phyloP scores from a whole-genome alignment of 2,888 invertebrate genomes.

The Chydorus sphaericus region DNA sequence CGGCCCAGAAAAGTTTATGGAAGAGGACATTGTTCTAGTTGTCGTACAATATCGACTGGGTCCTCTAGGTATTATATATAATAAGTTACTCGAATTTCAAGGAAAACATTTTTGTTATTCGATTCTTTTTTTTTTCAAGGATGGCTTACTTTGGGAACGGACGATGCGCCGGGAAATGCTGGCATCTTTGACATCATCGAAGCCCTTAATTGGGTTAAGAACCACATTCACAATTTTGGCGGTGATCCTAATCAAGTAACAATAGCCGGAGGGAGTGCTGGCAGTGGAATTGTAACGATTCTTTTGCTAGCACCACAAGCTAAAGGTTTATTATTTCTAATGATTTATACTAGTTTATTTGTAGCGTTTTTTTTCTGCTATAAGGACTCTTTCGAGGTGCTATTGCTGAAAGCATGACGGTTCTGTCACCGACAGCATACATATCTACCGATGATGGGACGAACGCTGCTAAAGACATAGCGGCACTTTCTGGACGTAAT shows the following conservation, averaged over 20 bases:
- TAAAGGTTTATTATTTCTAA: constrained; percentile 4
- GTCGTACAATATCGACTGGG: constrained; percentile 39
- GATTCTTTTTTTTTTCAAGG: constrained; percentile 6
- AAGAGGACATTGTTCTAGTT: constrained; percentile 36
- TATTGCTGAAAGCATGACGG: too few species aligned
- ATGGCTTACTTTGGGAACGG: constrained; percentile 18
- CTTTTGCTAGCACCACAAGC: constrained; percentile 16
- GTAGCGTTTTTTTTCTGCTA: too few species aligned
- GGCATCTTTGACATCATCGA: constrained; percentile 26
- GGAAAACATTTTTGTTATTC: not conserved
- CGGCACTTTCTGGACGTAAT: too few species aligned
- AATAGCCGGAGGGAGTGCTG: constrained; percentile 21
- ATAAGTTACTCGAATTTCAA: too few species aligned
- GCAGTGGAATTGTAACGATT: constrained; percentile 17
- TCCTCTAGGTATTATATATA: constrained; percentile 31
- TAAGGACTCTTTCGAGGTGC: too few species aligned
- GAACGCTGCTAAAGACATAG: too few species aligned
- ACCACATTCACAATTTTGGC: constrained; percentile 19
- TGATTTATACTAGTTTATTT: too few species aligned
- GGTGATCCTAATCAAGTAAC: constrained; percentile 19
- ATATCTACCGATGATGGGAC: too few species aligned
- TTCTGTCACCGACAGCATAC: too few species aligned
- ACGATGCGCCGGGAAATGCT: constrained; percentile 21
- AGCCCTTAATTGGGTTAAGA: constrained; percentile 21
- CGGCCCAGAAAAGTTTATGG: constrained; percentile 35